A percentile compares a stretch with the other conserved stretches of the same genome.
Evolutionary conservation across 2,797 vertebrate genomes (phyloP).

Genomic region (Tangara arthus): DNA sequence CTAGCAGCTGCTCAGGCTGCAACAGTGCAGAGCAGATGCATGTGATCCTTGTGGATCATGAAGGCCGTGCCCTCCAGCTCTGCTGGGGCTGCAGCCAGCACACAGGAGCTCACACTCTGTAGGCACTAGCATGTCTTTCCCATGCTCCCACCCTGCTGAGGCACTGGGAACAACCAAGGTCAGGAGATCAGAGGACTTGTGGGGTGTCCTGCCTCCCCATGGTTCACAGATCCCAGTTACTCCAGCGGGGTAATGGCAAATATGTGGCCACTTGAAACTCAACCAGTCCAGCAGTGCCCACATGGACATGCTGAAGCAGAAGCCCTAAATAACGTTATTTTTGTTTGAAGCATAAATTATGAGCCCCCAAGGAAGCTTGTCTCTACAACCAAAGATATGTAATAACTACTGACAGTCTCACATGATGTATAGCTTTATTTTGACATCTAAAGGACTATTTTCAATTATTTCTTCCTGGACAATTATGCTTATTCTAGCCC

Average conservation of each 20-base stretch:
- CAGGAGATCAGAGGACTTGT: fast-evolving
- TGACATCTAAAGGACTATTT: slow-evolving; percentile 76
- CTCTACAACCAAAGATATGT: slow-evolving; percentile 41
- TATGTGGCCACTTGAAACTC: background rate
- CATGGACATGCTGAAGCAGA: background rate
- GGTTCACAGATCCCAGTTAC: background rate
- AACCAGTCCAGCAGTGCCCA: background rate
- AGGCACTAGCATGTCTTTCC: fast-evolving
- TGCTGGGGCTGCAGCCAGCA: background rate
- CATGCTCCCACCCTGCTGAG: fast-evolving
- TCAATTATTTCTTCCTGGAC: slow-evolving; percentile 74
- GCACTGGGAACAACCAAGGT: background rate
- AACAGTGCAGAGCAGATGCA: background rate
- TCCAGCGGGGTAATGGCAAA: background rate
- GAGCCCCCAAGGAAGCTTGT: slow-evolving; percentile 31
- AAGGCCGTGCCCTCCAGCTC: background rate
- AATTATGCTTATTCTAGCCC: slow-evolving; percentile 75
- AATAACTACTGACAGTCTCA: slow-evolving; percentile 59
- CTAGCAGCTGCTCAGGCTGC: background rate
- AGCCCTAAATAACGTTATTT: background rate
- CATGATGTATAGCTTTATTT: slow-evolving; percentile 63
- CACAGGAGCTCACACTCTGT: fast-evolving
- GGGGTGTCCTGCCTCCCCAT: background rate
- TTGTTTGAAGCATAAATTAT: slow-evolving; percentile 63
- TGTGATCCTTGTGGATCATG: background rate